Evolutionary conservation across 2,888 invertebrate genomes (phyloP).

Genomic region (Pollenia labialis): DNA sequence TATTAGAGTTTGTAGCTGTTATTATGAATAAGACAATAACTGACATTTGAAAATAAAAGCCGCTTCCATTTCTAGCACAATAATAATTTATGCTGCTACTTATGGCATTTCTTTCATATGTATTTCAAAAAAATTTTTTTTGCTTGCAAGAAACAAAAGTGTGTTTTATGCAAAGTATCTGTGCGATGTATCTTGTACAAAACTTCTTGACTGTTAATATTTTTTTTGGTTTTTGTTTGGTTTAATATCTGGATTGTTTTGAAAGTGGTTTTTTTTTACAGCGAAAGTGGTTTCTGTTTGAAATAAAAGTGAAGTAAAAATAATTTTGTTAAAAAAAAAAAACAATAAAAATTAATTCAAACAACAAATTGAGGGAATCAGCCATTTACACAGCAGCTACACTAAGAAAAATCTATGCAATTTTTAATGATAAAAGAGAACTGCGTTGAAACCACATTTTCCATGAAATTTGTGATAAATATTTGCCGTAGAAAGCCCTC

Average conservation of each 20-base stretch:
- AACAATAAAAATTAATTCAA: slow-evolving; percentile 52
- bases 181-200: slow-evolving; percentile 17
- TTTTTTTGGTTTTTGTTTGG: slow-evolving; percentile 13
- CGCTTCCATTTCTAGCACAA: slow-evolving; percentile 51
- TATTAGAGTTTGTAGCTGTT: neutral
- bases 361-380: slow-evolving; percentile 24
- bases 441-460: too few relatives aligned
- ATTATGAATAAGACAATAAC: slow-evolving; percentile 26
- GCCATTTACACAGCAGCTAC: slow-evolving; percentile 20
- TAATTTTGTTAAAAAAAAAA: neutral
- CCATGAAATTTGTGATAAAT: too few relatives aligned
- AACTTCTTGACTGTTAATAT: slow-evolving; percentile 57
- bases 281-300: slow-evolving; percentile 71
- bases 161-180: slow-evolving; percentile 65
- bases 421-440: too few relatives aligned
- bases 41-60: slow-evolving; percentile 46
- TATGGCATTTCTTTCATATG: neutral
- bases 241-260: slow-evolving; percentile 67
- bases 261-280: slow-evolving; percentile 67
- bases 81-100: slow-evolving; percentile 61
- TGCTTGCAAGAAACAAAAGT: slow-evolving; percentile 35
- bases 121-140: slow-evolving; percentile 8
- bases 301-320: slow-evolving; percentile 56
- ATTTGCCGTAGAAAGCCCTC: too few relatives aligned
- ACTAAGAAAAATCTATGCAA: too few relatives aligned